phyloP scores from a whole-genome alignment of 2,888 invertebrate species.

The Catocala fraxini region DNA sequence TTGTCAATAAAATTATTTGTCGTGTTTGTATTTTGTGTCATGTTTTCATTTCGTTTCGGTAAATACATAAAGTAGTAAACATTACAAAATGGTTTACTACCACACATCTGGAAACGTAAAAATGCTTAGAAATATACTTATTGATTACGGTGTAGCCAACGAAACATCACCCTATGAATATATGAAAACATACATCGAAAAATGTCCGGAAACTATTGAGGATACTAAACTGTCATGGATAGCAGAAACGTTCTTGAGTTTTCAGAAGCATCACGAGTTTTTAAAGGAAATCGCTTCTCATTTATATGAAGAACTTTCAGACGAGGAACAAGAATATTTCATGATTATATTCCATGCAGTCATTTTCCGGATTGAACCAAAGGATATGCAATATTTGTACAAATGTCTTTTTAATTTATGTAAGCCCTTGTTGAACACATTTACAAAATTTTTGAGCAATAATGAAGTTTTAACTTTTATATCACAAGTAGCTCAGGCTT shows the following conservation, averaged over 20 bases:
- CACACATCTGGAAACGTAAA: constrained; percentile 77
- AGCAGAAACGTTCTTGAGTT: constrained; percentile 73
- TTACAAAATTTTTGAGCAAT: constrained; percentile 77
- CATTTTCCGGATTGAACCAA: constrained; percentile 69
- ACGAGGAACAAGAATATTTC: constrained; percentile 73
- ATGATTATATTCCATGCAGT: constrained; percentile 72
- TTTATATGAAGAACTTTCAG: constrained; percentile 65
- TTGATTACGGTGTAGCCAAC: constrained; percentile 61
- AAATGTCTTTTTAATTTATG: constrained; percentile 80
- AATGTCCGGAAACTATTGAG: constrained; percentile 69
- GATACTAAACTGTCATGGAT: constrained; percentile 77
- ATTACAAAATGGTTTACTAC: constrained; percentile 76
- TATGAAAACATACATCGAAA: constrained; percentile 74
- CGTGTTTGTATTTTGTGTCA: constrained; percentile 58
- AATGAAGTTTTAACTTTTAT: constrained; percentile 79
- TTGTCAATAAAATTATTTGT: constrained; percentile 63
- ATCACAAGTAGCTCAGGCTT: constrained; percentile 77
- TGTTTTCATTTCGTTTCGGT: constrained; percentile 59
- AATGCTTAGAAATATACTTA: constrained; percentile 71
- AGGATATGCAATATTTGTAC: constrained; percentile 68
- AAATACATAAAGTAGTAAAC: constrained; percentile 42
- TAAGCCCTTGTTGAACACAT: constrained; percentile 66
- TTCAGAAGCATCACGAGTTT: constrained; percentile 71
- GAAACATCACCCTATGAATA: constrained; percentile 76
- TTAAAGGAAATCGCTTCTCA: constrained; percentile 63